Percentiles rank a stretch among this genome's conserved stretches.
Conservation (phyloP, 1,140 invertebrate species). For the Cyclargus thomasi region DNA sequence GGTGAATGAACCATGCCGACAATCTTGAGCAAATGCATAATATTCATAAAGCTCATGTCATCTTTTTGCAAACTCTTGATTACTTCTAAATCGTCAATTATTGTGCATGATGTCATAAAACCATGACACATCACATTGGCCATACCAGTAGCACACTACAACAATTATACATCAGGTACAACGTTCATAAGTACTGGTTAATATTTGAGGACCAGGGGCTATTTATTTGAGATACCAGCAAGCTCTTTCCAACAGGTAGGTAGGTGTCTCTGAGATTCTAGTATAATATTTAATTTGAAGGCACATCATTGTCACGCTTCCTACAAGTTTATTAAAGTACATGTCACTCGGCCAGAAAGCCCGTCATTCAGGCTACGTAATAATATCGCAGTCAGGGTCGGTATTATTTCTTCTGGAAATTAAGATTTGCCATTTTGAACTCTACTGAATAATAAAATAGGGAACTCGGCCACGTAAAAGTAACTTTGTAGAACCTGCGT, state of each 20-base stretch:
- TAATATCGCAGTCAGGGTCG: slow-evolving; percentile 39
- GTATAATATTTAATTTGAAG: not conserved
- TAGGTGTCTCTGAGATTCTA: slow-evolving; percentile 13
- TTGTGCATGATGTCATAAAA: no score
- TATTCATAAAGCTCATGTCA: no score
- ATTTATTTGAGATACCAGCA: no score
- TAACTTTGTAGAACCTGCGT: slow-evolving; percentile 40
- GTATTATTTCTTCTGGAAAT: slow-evolving; percentile 15
- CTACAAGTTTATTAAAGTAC: slow-evolving; percentile 43
- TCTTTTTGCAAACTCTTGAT: no score
- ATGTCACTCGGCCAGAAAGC: slow-evolving; percentile 38
- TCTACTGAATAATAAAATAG: slow-evolving; percentile 25
- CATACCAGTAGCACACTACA: no score
- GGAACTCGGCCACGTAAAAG: slow-evolving; percentile 16
- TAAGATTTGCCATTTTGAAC: slow-evolving; percentile 14
- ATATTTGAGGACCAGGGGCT: no score
- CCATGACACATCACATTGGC: no score
- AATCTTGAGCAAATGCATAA: no score
- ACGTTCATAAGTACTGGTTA: no score
- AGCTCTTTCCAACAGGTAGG: not conserved
- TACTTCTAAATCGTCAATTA: no score
- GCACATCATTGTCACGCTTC: slow-evolving; percentile 18
- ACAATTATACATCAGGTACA: no score
- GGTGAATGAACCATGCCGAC: no score
- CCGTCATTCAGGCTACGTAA: slow-evolving; percentile 44